Base-by-base conservation (phyloP, 2,797 vertebrate genomes). In the Podarcis lilfordi region DNA sequence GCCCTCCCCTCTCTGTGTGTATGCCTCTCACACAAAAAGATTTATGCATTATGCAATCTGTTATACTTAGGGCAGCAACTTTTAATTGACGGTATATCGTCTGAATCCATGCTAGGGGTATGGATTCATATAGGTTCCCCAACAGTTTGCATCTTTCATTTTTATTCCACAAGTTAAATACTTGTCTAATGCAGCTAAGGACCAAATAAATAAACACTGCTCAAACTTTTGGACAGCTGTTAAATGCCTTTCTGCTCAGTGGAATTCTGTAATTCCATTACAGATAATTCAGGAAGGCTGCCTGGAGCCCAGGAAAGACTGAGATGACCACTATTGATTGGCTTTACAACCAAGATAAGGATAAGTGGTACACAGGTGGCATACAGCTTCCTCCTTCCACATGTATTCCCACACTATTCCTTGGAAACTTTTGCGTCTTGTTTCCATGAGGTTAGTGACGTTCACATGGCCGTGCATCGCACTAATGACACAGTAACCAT, bases 131-230 rank as follows among this genome's bases (percentile, higher is more conserved):
- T 15, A 66, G 25, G 40, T 43, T 90, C 91, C 32, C 3, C 68
- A 90, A 87, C 74, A 0, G 0, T 68, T 91, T 86, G 8, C 45
- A 1, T 40, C 5, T 61, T 88, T 91, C 21, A 71, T 78, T 8
- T 89, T 75, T 91, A 78, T 59, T 69, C 27, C 40, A 84, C 86
- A 66, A 59, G n/a, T 82, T 83, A 55, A 77, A 72, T 1, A 15
- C 21, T 85, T 29, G n/a, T 23, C 80, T 1, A 69, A 50, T 37
- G 27, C n/a, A 29, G 8, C 21, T 11, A 43, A n/a, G 32, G 1
- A 11, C 19, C 37, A n/a, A 35, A 15, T 17, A 32, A 86, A 55
- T 35, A 61, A 80, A 37, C 55, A 3, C 27, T 45, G 15, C 55
- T 43, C 37, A 61, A n/a, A 64, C 27, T 29, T 85, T 37, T 64